Evolutionary conservation across 2,888 invertebrate genomes (phyloP).

Genomic region (Phymatocera aterrima): DNA sequence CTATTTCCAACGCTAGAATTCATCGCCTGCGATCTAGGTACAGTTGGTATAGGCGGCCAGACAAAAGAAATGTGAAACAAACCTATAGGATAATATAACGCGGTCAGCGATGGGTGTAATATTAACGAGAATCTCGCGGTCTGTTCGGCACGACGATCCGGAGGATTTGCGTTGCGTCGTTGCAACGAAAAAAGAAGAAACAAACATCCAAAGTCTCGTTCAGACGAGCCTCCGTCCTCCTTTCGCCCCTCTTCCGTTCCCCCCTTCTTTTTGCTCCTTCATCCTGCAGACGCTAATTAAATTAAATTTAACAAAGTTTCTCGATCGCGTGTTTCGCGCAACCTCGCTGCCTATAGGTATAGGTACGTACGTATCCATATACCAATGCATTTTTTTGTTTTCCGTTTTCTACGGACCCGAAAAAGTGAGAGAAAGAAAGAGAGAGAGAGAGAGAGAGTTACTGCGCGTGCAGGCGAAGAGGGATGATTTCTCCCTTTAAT

Average conservation of each 20-base stretch:
- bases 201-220: constrained; percentile 24
- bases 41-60: neutral
- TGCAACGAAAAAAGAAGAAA: neutral
- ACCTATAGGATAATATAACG: neutral
- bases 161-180: neutral
- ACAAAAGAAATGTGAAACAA: neutral
- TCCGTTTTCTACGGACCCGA: neutral
- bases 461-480: neutral
- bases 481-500: neutral
- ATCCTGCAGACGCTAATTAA: constrained; percentile 25
- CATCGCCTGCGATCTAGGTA: neutral
- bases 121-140: constrained; percentile 16
- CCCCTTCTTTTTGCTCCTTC: too few relatives aligned
- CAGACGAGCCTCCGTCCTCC: neutral
- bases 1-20: too few relatives aligned
- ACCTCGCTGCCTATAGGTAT: neutral
- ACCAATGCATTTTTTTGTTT: too few relatives aligned
- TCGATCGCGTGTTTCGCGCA: constrained; percentile 20
- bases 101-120: constrained; percentile 28
- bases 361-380: neutral
- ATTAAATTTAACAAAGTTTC: constrained; percentile 42
- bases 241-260: too few relatives aligned
- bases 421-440: neutral
- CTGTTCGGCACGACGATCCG: neutral
- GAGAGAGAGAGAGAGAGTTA: neutral